These are phyloP conservation scores for Agonopterix heracliana DNA, from an alignment of 2,888 invertebrate genomes.

Conservation along the genomic window DNA sequence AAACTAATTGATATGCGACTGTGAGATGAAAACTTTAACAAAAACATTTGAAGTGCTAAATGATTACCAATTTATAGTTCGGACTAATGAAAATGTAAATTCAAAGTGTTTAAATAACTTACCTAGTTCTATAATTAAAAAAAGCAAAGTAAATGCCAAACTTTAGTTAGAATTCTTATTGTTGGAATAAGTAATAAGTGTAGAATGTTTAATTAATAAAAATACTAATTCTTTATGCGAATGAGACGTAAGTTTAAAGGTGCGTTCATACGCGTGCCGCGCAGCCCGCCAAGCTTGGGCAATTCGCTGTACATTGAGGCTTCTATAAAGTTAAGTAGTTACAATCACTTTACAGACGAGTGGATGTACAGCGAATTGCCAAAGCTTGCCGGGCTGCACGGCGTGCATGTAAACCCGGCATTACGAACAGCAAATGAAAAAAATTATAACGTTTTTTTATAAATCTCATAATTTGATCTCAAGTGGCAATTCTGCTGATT, in stretches of 20 bases:
- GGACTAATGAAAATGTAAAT: background rate
- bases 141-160: conserved; percentile 59
- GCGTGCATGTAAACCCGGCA: too few relatives aligned
- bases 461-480: conserved; percentile 59
- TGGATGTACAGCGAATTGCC: too few relatives aligned
- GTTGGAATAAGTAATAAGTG: conserved; percentile 15
- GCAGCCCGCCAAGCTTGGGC: too few relatives aligned
- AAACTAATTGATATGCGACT: conserved; percentile 31
- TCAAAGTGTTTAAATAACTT: conserved; percentile 1
- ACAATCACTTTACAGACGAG: too few relatives aligned
- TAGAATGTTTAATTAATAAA: background rate
- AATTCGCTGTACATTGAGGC: too few relatives aligned
- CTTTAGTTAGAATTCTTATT: conserved; percentile 37
- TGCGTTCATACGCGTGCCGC: too few relatives aligned
- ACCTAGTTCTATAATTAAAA: conserved; percentile 10
- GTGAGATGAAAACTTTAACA: background rate
- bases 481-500: conserved; percentile 19
- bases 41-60: conserved; percentile 7
- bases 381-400: too few relatives aligned
- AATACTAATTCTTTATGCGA: background rate
- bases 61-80: conserved; percentile 4
- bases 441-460: conserved; percentile 8
- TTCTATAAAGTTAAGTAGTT: too few relatives aligned
- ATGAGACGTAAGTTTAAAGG: background rate
- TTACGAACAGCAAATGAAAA: background rate